These are phyloP conservation scores for Oscheius myriophilus DNA, from an alignment of 2,888 invertebrate species.

Conservation along the genomic window DNA sequence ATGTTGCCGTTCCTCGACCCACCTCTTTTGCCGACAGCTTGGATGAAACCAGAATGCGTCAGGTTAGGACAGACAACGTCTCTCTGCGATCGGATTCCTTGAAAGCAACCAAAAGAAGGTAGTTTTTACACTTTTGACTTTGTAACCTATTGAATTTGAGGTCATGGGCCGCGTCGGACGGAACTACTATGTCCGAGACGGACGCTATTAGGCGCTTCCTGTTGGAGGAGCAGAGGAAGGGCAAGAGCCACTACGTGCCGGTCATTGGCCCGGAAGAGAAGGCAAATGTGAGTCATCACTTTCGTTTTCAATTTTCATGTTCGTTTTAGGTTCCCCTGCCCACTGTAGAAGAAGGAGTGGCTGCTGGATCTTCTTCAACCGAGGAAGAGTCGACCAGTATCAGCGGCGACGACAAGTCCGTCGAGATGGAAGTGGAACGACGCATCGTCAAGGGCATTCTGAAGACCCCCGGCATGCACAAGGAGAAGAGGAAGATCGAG, in stretches of 20 bases:
- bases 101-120: constrained; percentile 67
- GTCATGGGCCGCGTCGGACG: constrained; percentile 67
- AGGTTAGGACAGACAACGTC: constrained; percentile 59
- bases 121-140: neutral
- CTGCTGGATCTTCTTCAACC: constrained; percentile 2
- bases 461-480: constrained; percentile 44
- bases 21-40: constrained; percentile 35
- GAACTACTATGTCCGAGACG: constrained; percentile 54
- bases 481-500: constrained; percentile 81
- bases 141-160: constrained; percentile 29
- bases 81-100: constrained; percentile 65
- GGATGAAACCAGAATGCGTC: constrained; percentile 48
- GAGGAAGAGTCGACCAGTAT: constrained; percentile 27
- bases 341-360: constrained; percentile 1
- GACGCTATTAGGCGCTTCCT: constrained; percentile 60
- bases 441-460: constrained; percentile 61
- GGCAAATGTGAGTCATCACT: neutral
- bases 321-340: neutral
- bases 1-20: constrained; percentile 32
- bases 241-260: constrained; percentile 51
- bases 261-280: constrained; percentile 30
- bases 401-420: constrained; percentile 27
- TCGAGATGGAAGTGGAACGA: constrained; percentile 18
- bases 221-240: constrained; percentile 60
- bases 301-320: neutral